Evolutionary conservation across 1,140 invertebrate genomes (phyloP).

Genomic region (Aphelinus certus): DNA sequence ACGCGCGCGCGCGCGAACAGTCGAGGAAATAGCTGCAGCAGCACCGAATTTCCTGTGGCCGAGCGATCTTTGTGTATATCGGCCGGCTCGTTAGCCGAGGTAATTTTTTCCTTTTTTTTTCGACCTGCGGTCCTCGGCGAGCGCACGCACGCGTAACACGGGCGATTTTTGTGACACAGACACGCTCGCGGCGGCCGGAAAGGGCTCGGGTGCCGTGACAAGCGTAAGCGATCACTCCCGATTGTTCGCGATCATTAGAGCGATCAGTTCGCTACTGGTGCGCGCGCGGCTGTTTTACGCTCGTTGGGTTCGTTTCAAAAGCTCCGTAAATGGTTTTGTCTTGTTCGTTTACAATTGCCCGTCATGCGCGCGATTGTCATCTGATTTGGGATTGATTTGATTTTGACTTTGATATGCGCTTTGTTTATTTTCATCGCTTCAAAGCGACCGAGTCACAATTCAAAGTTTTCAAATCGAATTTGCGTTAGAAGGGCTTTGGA

Average conservation of each 20-base stretch:
- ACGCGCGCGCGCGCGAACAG: not conserved
- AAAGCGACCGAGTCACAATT: no score
- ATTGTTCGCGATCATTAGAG: conserved; percentile 33
- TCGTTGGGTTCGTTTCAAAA: no score
- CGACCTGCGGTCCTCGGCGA: not conserved
- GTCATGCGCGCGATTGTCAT: no score
- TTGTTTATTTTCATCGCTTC: no score
- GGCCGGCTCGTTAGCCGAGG: conserved; percentile 35
- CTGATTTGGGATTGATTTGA: no score
- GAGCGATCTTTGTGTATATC: conserved; percentile 36
- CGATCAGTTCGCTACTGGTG: not conserved
- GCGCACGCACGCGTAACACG: no score
- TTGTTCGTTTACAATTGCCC: no score
- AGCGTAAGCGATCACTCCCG: conserved; percentile 20
- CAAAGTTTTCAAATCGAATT: no score
- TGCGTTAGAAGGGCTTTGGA: no score
- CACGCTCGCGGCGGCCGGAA: not conserved
- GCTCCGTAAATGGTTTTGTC: no score
- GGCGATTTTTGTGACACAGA: conserved; percentile 17
- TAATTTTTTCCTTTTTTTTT: conserved; percentile 9
- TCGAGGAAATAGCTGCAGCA: no score
- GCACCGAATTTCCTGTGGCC: conserved; percentile 11
- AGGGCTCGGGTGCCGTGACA: conserved; percentile 22
- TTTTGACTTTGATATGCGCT: no score
- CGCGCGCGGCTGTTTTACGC: not conserved